Conservation (phyloP, 2,797 vertebrate species). For the Cuniculus paca region DNA sequence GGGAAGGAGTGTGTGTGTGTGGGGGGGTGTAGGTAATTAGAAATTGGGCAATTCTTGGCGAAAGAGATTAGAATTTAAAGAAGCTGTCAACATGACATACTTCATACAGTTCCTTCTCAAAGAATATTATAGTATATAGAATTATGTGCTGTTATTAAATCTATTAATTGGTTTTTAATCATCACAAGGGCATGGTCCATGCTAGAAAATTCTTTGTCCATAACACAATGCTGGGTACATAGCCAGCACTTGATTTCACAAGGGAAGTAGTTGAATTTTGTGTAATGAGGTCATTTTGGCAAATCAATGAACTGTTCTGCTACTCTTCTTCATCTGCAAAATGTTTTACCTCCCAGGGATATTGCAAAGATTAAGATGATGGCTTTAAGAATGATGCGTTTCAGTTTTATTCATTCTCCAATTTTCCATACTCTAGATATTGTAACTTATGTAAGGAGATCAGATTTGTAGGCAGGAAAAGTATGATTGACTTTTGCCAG, state of each 20-base stretch:
- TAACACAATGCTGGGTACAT: slow-evolving; percentile 71
- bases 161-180: slow-evolving; percentile 66
- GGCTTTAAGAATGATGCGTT: slow-evolving; percentile 64
- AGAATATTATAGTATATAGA: slow-evolving; percentile 52
- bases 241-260: slow-evolving; percentile 70
- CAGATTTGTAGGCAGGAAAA: slow-evolving; percentile 9
- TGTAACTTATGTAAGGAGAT: slow-evolving; percentile 50
- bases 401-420: slow-evolving; percentile 42
- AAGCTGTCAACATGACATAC: slow-evolving; percentile 55
- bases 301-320: slow-evolving; percentile 48
- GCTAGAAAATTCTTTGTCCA: slow-evolving; percentile 35
- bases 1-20: neutral
- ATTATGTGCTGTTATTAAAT: slow-evolving; percentile 48
- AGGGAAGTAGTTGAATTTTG: slow-evolving; percentile 71
- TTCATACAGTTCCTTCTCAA: slow-evolving; percentile 41
- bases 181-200: slow-evolving; percentile 40
- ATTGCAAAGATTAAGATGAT: slow-evolving; percentile 59
- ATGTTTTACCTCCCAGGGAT: slow-evolving; percentile 46
- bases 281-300: slow-evolving; percentile 72
- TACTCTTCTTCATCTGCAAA: slow-evolving; percentile 59
- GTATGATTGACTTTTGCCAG: slow-evolving; percentile 17
- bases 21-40: neutral
- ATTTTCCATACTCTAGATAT: slow-evolving; percentile 24
- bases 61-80: slow-evolving; percentile 66
- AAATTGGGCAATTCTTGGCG: slow-evolving; percentile 37